Evolutionary conservation across 2,113 vertebrate species (phyloP).

Genomic region (Diadophis punctatus): DNA sequence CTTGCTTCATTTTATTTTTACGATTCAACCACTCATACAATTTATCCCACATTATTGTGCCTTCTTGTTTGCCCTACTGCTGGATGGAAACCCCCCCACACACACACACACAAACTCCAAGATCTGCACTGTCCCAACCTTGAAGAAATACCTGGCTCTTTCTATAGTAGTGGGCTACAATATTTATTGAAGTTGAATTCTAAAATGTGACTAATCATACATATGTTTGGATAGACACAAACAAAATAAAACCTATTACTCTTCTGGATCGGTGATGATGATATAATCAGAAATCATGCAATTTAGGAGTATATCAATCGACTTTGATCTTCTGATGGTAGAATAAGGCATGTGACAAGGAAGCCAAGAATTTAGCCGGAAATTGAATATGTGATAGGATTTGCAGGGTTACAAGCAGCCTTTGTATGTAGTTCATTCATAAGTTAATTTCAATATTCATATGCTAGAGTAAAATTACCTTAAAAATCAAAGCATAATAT

Average conservation of each 20-base stretch:
- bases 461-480: background rate
- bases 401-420: background rate
- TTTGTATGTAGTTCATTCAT: background rate
- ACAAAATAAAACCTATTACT: background rate
- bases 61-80: background rate
- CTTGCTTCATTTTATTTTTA: no score
- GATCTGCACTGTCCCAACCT: background rate
- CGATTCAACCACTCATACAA: no score
- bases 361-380: background rate
- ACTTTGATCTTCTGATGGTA: background rate
- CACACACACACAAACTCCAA: background rate
- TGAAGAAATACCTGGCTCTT: background rate
- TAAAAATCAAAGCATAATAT: background rate
- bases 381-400: background rate
- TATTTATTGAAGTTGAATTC: background rate
- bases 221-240: background rate
- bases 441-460: background rate
- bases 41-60: no score
- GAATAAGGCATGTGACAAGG: background rate
- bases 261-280: background rate
- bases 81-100: background rate
- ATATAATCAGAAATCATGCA: background rate
- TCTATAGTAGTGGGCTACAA: background rate
- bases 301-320: background rate
- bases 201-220: background rate